A percentile compares a stretch with the other conserved stretches of the same genome.
phyloP scores from a whole-genome alignment of 2,888 invertebrate species.

The Neria commutata region DNA sequence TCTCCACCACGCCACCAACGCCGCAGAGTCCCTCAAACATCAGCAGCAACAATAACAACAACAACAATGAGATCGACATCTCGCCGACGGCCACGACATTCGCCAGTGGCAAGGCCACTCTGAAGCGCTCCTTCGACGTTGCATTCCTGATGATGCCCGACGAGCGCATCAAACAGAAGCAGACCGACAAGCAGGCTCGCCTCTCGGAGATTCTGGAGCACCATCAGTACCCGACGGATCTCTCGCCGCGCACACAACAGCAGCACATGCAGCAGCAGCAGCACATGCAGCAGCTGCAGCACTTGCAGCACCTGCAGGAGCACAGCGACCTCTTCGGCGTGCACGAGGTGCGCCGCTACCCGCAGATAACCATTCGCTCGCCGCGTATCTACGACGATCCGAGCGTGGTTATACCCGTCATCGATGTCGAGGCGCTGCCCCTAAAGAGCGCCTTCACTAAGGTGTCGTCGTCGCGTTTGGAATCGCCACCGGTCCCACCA shows the following conservation, averaged over 20 bases:
- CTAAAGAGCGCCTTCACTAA: constrained; percentile 84
- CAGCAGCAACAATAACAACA: constrained; percentile 33
- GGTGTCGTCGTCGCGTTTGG: constrained; percentile 63
- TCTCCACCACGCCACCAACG: constrained; percentile 43
- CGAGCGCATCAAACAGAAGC: constrained; percentile 70
- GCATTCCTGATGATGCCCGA: constrained; percentile 89
- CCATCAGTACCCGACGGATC: constrained; percentile 58
- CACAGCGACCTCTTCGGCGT: constrained; percentile 50
- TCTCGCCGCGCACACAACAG: constrained; percentile 46
- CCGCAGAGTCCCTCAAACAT: constrained; percentile 30
- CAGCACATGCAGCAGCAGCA: too few species aligned
- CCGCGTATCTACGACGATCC: constrained; percentile 61
- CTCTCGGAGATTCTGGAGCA: constrained; percentile 62
- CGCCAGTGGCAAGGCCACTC: constrained; percentile 51
- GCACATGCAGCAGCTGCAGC: constrained; percentile 28
- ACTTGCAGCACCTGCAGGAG: constrained; percentile 53
- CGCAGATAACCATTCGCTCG: constrained; percentile 54
- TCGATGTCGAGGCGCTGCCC: constrained; percentile 38
- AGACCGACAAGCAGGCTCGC: constrained; percentile 63
- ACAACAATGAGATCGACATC: constrained; percentile 39
- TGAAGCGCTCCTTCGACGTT: constrained; percentile 88
- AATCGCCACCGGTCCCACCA: constrained; percentile 67
- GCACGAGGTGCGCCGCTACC: constrained; percentile 53
- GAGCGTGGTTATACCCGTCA: constrained; percentile 50
- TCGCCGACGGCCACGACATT: constrained; percentile 45